Percentiles rank a stretch among this genome's conserved stretches.
These are phyloP conservation scores for Pterocles orientalis DNA, from an alignment of 2,113 vertebrate genomes.

Conservation along the genomic window DNA sequence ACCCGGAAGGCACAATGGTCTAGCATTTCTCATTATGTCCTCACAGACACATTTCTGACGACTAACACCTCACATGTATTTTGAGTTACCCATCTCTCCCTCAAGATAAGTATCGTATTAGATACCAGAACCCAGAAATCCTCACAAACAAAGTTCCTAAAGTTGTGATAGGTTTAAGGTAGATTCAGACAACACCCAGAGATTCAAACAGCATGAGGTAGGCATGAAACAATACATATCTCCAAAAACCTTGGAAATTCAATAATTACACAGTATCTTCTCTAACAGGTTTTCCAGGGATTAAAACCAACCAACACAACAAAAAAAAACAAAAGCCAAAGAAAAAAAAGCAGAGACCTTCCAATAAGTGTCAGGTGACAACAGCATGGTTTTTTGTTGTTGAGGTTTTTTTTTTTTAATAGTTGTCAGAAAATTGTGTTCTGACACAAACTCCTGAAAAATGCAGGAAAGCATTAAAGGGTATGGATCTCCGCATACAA, in stretches of 20 bases:
- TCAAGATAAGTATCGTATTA: not conserved
- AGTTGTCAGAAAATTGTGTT: not conserved
- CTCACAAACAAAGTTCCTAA: not conserved
- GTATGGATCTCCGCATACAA: not conserved
- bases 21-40: not conserved
- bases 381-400: not conserved
- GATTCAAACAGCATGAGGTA: not conserved
- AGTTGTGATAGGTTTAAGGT: not conserved
- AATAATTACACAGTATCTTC: not conserved
- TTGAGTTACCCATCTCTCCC: not conserved
- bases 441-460: not conserved
- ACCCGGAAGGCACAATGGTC: not conserved
- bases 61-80: not conserved
- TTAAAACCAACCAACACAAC: not conserved
- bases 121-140: not conserved
- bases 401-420: not conserved
- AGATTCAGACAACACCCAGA: not conserved
- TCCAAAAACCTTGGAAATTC: not conserved
- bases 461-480: not conserved
- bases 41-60: not conserved
- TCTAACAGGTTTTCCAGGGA: not conserved
- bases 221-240: not conserved
- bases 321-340: too few species aligned
- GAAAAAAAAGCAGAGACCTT: not conserved
- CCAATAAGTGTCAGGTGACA: not conserved